phyloP scores from a whole-genome alignment of 2,113 vertebrate genomes.

The Cyprinodon tularosa region DNA sequence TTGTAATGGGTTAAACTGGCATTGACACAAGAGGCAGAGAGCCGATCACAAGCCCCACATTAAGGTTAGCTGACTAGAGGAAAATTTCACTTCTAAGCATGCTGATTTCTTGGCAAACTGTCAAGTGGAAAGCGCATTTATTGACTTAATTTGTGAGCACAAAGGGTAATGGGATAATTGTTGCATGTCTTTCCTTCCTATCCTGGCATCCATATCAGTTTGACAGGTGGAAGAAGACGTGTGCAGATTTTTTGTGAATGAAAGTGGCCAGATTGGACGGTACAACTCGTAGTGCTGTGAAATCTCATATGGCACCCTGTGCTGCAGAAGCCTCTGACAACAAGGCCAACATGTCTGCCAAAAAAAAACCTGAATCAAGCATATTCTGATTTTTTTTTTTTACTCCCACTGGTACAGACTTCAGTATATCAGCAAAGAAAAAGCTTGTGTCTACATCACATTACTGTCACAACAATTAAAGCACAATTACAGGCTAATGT shows the following conservation, averaged over 20 bases:
- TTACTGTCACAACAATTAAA: background rate
- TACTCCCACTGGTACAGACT: constrained; percentile 25
- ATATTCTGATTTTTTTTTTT: constrained; percentile 24
- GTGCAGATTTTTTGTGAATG: constrained; percentile 68
- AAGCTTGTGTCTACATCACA: background rate
- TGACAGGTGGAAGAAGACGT: constrained; percentile 58
- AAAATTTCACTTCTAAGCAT: constrained; percentile 59
- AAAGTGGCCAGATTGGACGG: constrained; percentile 55
- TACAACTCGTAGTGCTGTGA: constrained; percentile 41
- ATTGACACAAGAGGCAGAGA: constrained; percentile 12
- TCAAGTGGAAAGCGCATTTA: constrained; percentile 43
- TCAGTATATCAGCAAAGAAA: background rate
- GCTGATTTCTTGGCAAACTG: constrained; percentile 40
- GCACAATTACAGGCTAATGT: background rate
- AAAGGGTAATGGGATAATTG: constrained; percentile 44
- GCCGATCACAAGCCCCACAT: constrained; percentile 35
- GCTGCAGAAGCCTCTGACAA: constrained; percentile 44
- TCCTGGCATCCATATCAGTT: constrained; percentile 39
- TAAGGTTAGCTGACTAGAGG: constrained; percentile 31
- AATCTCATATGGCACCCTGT: constrained; percentile 55
- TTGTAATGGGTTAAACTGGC: constrained; percentile 25
- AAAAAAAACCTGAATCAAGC: constrained; percentile 28
- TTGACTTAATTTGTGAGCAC: constrained; percentile 39
- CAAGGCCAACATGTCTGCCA: constrained; percentile 44
- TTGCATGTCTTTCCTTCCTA: constrained; percentile 23